Conservation (phyloP, 2,888 invertebrate genomes). For the Myathropa florea region DNA sequence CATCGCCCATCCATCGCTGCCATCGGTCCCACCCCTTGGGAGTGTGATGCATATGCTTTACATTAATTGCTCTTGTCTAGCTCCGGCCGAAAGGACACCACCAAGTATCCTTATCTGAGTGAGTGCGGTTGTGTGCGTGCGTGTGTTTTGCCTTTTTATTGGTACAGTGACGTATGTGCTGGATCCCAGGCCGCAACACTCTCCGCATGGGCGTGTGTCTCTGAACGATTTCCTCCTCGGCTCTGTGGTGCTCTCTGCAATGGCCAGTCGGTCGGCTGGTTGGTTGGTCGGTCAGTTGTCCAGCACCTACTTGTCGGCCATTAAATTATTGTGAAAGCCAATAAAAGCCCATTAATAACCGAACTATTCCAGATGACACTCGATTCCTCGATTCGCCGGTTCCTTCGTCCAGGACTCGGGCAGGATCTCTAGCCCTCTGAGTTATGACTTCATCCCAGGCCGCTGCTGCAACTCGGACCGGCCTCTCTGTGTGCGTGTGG, state of each 20-base stretch:
- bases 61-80: constrained; percentile 66
- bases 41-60: constrained; percentile 64
- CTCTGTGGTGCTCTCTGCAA: not conserved
- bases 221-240: constrained; percentile 19
- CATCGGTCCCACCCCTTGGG: constrained; percentile 44
- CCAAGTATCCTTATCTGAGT: constrained; percentile 27
- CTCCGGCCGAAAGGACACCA: constrained; percentile 29
- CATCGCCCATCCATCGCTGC: constrained; percentile 59
- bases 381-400: not conserved
- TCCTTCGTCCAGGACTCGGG: not conserved
- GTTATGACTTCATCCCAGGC: constrained; percentile 57
- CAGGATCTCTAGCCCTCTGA: constrained; percentile 39
- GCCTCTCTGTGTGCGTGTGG: not conserved
- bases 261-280: not conserved
- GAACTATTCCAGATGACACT: constrained; percentile 66
- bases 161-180: constrained; percentile 14
- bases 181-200: not conserved
- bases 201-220: constrained; percentile 4
- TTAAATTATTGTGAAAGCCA: constrained; percentile 69
- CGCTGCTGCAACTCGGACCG: not conserved
- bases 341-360: constrained; percentile 66
- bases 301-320: constrained; percentile 57
- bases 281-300: not conserved
- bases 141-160: constrained; percentile 39
- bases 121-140: not conserved